Percentiles rank a stretch among this genome's conserved stretches.
phyloP scores from a whole-genome alignment of 2,888 invertebrate species.

The Helobdella robusta region DNA sequence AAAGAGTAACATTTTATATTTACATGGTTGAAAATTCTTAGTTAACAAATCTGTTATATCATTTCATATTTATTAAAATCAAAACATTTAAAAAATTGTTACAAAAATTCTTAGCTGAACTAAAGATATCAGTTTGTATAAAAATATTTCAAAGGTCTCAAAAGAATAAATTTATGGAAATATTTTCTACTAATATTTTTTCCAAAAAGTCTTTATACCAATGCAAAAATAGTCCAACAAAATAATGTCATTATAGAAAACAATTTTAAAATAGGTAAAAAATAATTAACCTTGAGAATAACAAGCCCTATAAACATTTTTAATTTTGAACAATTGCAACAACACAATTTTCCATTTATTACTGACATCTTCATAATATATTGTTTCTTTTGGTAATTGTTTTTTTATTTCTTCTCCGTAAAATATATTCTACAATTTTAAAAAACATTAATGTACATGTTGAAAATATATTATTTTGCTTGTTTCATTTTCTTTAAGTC shows the following conservation, averaged over 20 bases:
- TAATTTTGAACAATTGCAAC: slow-evolving; percentile 45
- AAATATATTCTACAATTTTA: slow-evolving; percentile 63
- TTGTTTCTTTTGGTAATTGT: slow-evolving; percentile 63
- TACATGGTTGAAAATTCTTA: no score
- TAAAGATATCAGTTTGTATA: neutral
- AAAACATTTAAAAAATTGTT: no score
- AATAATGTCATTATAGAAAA: no score
- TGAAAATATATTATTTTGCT: neutral
- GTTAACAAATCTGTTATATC: no score
- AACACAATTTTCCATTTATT: slow-evolving; percentile 64
- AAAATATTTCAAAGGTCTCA: neutral
- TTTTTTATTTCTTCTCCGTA: slow-evolving; percentile 74
- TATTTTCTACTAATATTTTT: neutral
- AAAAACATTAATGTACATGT: neutral
- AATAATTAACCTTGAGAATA: slow-evolving; percentile 45
- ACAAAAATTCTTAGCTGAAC: neutral
- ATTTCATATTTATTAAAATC: no score
- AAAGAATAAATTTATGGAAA: neutral
- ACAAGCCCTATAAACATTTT: slow-evolving; percentile 49
- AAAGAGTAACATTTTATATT: no score
- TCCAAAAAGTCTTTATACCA: neutral
- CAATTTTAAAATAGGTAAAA: neutral
- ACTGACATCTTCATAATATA: slow-evolving; percentile 66
- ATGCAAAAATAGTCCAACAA: no score
- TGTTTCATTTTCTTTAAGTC: no score